Conservation (phyloP, 2,113 vertebrate species). For the Patagioenas fasciata region DNA sequence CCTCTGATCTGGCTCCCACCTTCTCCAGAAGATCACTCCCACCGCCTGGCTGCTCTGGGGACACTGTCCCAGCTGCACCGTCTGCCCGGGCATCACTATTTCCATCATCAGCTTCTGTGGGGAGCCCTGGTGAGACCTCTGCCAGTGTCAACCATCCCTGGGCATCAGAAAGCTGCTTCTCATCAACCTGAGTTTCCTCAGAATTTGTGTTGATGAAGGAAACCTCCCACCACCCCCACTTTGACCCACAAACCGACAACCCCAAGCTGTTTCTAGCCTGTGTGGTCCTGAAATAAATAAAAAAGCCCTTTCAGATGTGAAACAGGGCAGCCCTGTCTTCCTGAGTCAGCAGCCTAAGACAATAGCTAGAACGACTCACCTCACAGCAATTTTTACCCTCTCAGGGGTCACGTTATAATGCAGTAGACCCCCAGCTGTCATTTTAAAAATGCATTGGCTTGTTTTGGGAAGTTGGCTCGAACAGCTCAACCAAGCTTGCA, state of each 20-base stretch:
- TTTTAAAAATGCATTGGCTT: constrained; percentile 56
- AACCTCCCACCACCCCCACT: neutral
- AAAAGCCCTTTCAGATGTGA: constrained; percentile 26
- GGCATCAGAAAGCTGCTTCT: neutral
- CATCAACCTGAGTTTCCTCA: neutral
- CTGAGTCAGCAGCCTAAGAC: constrained; percentile 50
- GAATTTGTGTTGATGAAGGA: neutral
- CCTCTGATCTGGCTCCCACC: neutral
- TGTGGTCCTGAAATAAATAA: constrained; percentile 35
- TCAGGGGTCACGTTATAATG: constrained; percentile 16
- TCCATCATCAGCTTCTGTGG: accelerated
- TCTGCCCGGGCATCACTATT: accelerated
- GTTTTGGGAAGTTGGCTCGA: constrained; percentile 17
- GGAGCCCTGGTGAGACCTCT: neutral
- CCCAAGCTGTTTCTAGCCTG: neutral
- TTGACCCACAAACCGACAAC: constrained; percentile 14
- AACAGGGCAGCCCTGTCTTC: constrained; percentile 33
- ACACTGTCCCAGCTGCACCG: neutral
- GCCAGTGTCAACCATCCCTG: accelerated
- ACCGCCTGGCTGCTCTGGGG: neutral
- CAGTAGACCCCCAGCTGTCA: neutral
- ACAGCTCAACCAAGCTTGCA: neutral
- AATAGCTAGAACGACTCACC: constrained; percentile 45
- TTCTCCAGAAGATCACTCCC: neutral
- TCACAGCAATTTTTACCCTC: neutral